Base-by-base conservation (phyloP, 2,113 vertebrate species). In the Mastomys coucha region DNA sequence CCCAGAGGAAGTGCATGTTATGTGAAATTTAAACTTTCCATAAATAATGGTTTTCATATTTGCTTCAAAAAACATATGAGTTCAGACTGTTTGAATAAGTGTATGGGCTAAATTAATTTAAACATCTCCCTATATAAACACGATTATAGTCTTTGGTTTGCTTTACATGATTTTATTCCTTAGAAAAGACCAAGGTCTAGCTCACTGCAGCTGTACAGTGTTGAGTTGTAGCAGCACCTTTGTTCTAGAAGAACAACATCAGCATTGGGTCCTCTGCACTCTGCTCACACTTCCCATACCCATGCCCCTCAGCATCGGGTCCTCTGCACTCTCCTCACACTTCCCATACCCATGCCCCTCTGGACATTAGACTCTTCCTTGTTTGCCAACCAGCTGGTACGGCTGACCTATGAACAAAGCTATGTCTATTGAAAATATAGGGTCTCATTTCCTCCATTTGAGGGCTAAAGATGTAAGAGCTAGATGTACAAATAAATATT, bases 171-270 rank as follows among this genome's bases (percentile, higher is more conserved):
- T 98, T 97, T 98, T 97, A 97, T 97, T 97, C 96, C 33, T 73
- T 93, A 97, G 97, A 97, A 97, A 93, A 98, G 98, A 97, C 97
- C 91, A 96, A 98, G 95, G 97, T 97, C 97, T 97, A 97, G 96
- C 96, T 98, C 97, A 96, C 97, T 98, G 97, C 97, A 97, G 98
- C 97, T 98, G 98, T 96, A 98, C 95, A 92, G 95, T 97, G 98
- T 98, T 98, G 98, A 70, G 96, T 97, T 98, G 97, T 97, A 98
- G 97, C 96, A 97, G 97, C 94, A 96, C 84, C 96, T 91, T 97
- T 98, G 98, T 99, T 98, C 98, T 98, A 98, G 89, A 45, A 94
- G 17, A 58, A 94, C 99, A 98, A 98, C 98, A 98, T 98, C 98
- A 98, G 97, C 98, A 96, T 28, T 0, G 92, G 76, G 97, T 94